These are phyloP conservation scores for Bicyclus anynana DNA, from an alignment of 1,140 invertebrate species.

Conservation along the genomic window DNA sequence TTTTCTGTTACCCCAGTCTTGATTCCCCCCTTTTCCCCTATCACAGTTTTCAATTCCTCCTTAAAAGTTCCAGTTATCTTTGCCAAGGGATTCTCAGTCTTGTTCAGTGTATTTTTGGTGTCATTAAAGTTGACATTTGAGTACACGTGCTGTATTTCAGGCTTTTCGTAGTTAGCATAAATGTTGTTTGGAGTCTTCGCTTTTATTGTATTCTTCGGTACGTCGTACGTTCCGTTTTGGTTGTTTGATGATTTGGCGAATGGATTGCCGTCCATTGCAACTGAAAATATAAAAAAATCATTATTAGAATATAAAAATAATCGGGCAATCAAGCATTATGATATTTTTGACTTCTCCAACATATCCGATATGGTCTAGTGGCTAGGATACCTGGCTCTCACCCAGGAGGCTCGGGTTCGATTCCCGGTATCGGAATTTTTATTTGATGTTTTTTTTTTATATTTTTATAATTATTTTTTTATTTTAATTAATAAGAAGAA, in stretches of 20 bases:
- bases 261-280: slow-evolving; percentile 60
- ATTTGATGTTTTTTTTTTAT: slow-evolving; percentile 15
- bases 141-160: slow-evolving; percentile 43
- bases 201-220: slow-evolving; percentile 39
- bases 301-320: neutral
- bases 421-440: slow-evolving; percentile 58
- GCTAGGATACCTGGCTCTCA: slow-evolving; percentile 56
- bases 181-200: slow-evolving; percentile 42
- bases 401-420: slow-evolving; percentile 55
- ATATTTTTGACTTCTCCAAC: neutral
- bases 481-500: too few species aligned
- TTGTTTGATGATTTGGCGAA: slow-evolving; percentile 44
- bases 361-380: slow-evolving; percentile 64
- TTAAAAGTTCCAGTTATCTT: slow-evolving; percentile 50
- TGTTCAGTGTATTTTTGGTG: slow-evolving; percentile 37
- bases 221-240: slow-evolving; percentile 46
- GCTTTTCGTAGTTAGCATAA: slow-evolving; percentile 57
- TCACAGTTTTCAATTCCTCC: slow-evolving; percentile 53
- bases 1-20: slow-evolving; percentile 4
- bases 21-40: slow-evolving; percentile 43
- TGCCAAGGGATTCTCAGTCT: slow-evolving; percentile 48
- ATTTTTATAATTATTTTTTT: neutral
- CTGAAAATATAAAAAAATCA: slow-evolving; percentile 35
- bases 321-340: too few species aligned
- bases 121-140: slow-evolving; percentile 58